Conservation (phyloP, 2,888 invertebrate species). For the Rhingia rostrata region DNA sequence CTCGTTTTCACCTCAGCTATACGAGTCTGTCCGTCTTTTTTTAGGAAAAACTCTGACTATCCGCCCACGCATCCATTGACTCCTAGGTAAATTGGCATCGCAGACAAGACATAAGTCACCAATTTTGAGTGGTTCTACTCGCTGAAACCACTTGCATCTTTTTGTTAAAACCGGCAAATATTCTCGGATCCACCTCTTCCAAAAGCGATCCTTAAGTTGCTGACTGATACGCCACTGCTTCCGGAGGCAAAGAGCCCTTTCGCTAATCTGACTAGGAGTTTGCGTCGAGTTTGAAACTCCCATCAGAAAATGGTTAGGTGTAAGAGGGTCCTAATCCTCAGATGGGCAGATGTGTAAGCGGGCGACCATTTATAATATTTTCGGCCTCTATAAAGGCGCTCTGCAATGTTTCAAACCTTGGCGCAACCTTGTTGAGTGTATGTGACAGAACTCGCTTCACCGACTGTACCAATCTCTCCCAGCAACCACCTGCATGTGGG, state of each 20-base stretch:
- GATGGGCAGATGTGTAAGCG: background rate
- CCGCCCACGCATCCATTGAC: conserved; percentile 55
- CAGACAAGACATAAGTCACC: conserved; percentile 54
- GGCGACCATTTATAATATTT: too few species aligned
- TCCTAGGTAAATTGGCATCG: conserved; percentile 38
- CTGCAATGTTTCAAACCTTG: too few species aligned
- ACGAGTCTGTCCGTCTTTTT: conserved; percentile 59
- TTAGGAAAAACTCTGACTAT: conserved; percentile 29
- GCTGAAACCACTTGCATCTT: conserved; percentile 10
- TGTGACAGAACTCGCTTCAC: too few species aligned
- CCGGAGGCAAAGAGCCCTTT: conserved; percentile 9
- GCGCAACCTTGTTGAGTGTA: too few species aligned
- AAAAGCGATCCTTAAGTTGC: conserved; percentile 27
- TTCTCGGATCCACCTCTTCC: conserved; percentile 29
- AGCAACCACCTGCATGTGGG: too few species aligned
- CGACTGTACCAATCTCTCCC: too few species aligned
- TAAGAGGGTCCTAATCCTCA: conserved; percentile 6
- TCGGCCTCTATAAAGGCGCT: too few species aligned
- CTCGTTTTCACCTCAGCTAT: conserved; percentile 47
- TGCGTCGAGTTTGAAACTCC: conserved; percentile 13
- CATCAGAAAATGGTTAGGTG: conserved; percentile 11
- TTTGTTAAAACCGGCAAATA: conserved; percentile 24
- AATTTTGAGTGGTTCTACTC: conserved; percentile 19
- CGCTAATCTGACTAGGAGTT: background rate
- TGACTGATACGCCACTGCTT: conserved; percentile 41